Base-by-base conservation (phyloP, 2,113 vertebrate genomes). In the Holacanthus passer region DNA sequence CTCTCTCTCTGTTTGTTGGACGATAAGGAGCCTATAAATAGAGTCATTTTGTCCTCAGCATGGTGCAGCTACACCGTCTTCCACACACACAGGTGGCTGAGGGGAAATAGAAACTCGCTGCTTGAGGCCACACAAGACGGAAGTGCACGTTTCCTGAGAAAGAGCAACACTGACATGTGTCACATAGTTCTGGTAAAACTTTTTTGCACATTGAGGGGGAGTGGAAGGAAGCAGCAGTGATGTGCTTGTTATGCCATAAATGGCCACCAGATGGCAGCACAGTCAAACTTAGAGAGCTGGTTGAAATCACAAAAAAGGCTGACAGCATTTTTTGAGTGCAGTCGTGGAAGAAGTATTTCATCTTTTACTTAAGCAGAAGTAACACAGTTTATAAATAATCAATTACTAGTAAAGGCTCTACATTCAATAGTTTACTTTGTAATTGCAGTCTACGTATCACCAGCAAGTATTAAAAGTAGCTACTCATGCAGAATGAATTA, bases 121-220 rank as follows among this genome's bases (percentile, higher is more conserved):
- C 60, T 62, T 32, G 58, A 16, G 43, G 43, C 35, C 29, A 80
- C 70, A 72, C 52, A 65, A 85, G 66, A 71, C 84, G 90, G 89
- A 94, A 93, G 87, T 84, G 63, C 31, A 69, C 75, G 47, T 90
- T 92, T 92, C 91, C 89, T 92, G 89, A 66, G 75, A 79, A 24
- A 52, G 17, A 48, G 59, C 69, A 47, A 62, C 62, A 27, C n/a
- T 22, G 60, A 87, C 8, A 83, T 82, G 73, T 83, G 81, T 84
- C 77, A 76, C 64, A 73, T 35, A 53, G 29, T 39, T 1, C 73
- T 65, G 68, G 29, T 37, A 55, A 82, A 89, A 89, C 11, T 68
- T 73, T n/a, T 32, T 29, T 29, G 4, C 2, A 7, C 22, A 8
- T 32, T 2, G 35, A 3, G 10, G 17, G 20, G 43, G 4, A 8